These are phyloP conservation scores for Mimumesa dahlbomi DNA, from an alignment of 2,888 invertebrate genomes.

Conservation along the genomic window DNA sequence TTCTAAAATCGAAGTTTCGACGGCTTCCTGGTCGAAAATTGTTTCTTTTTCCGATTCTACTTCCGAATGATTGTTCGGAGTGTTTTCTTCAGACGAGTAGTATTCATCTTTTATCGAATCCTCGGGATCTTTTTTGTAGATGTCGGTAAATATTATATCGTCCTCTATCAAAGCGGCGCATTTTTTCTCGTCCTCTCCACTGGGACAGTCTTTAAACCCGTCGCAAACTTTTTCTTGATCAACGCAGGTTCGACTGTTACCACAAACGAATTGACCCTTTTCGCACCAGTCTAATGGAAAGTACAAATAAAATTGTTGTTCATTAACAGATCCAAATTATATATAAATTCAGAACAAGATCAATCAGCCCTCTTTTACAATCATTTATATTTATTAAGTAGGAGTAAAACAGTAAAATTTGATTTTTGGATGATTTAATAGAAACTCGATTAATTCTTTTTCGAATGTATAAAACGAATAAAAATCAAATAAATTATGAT, in stretches of 20 bases:
- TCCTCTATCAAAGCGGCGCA: conserved; percentile 82
- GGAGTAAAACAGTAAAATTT: no score
- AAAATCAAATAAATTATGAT: no score
- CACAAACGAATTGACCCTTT: conserved; percentile 87
- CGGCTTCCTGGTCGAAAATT: conserved; percentile 65
- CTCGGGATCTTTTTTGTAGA: background rate
- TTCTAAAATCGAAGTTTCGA: conserved; percentile 68
- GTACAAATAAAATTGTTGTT: no score
- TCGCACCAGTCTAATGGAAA: conserved; percentile 86
- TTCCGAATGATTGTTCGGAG: background rate
- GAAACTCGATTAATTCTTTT: no score
- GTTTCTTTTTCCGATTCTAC: conserved; percentile 28
- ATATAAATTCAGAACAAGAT: no score
- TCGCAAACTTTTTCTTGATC: conserved; percentile 86
- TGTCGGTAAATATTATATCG: conserved; percentile 25
- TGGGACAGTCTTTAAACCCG: conserved; percentile 86
- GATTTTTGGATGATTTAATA: no score
- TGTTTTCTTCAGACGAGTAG: background rate
- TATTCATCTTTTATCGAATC: background rate
- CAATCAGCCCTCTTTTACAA: no score
- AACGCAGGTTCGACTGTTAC: conserved; percentile 87
- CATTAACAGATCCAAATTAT: no score
- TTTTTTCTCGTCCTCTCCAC: conserved; percentile 88
- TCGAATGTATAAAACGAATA: no score
- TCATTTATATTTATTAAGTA: no score